A percentile compares a stretch with the other conserved stretches of the same genome.
phyloP scores from a whole-genome alignment of 2,797 vertebrate genomes.

The Spheniscus humboldti region DNA sequence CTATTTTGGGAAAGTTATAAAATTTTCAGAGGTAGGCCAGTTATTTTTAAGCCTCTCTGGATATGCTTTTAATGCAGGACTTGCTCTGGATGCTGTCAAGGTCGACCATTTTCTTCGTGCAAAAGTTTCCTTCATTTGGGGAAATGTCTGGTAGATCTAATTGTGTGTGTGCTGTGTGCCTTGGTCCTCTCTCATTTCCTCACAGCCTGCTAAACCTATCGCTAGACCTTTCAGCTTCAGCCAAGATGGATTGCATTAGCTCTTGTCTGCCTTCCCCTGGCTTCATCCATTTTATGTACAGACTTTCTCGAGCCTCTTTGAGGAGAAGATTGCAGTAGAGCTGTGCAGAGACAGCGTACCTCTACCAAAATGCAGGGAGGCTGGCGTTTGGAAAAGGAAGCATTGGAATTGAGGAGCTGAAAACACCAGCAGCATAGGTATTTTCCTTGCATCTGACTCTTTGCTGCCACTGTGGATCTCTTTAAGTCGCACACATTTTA shows the following conservation, averaged over 20 bases:
- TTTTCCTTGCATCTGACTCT: neutral
- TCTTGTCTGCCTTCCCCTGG: neutral
- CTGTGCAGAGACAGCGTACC: neutral
- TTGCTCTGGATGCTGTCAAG: conserved; percentile 50
- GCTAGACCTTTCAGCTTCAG: conserved; percentile 8
- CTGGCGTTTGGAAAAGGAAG: neutral
- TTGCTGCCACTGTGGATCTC: neutral
- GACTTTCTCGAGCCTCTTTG: neutral
- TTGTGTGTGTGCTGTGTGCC: neutral
- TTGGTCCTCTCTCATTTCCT: conserved; percentile 19
- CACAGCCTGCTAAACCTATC: neutral
- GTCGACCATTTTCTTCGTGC: neutral
- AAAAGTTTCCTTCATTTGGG: conserved; percentile 11
- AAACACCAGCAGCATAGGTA: neutral
- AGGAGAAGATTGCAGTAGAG: neutral
- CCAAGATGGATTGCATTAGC: neutral
- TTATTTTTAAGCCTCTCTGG: conserved; percentile 59
- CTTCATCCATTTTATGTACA: neutral
- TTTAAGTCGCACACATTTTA: neutral
- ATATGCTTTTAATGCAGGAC: conserved; percentile 13
- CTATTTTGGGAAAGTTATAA: conserved; percentile 52
- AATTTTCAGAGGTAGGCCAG: conserved; percentile 51
- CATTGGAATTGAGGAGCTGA: neutral
- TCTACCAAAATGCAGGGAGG: neutral
- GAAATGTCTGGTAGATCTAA: conserved; percentile 30